phyloP scores from a whole-genome alignment of 2,113 vertebrate species.

The Sardina pilchardus region DNA sequence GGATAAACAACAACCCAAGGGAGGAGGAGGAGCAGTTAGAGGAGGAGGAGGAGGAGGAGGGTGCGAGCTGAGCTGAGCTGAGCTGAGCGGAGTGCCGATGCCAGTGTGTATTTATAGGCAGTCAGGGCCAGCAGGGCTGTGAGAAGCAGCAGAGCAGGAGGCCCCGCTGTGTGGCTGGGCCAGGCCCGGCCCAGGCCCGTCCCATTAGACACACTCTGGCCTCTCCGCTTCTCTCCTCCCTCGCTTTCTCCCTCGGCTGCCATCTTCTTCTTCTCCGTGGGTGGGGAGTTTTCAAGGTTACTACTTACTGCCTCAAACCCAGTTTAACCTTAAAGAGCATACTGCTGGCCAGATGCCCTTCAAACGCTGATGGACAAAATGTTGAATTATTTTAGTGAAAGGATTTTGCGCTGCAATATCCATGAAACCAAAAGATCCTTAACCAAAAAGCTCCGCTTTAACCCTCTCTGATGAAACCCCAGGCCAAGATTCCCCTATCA shows the following conservation, averaged over 20 bases:
- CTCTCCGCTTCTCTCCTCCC: not conserved
- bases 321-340: conserved; percentile 1
- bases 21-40: not conserved
- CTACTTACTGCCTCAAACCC: conserved; percentile 14
- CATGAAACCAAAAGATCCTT: too few relatives aligned
- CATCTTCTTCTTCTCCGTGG: not conserved
- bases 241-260: not conserved
- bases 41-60: not conserved
- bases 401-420: not conserved
- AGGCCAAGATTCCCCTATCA: not conserved
- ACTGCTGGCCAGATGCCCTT: not conserved
- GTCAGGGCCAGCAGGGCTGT: conserved; percentile 46
- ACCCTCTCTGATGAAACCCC: not conserved
- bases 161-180: not conserved
- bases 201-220: not conserved
- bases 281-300: conserved; percentile 30
- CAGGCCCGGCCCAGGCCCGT: not conserved
- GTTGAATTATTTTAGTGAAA: not conserved
- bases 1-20: not conserved
- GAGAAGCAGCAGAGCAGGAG: conserved; percentile 50
- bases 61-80: not conserved
- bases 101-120: conserved; percentile 40
- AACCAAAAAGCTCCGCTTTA: too few relatives aligned
- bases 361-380: not conserved
- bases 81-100: not conserved